Conservation (phyloP, 2,797 vertebrate genomes). For the Phrynocephalus forsythii region DNA sequence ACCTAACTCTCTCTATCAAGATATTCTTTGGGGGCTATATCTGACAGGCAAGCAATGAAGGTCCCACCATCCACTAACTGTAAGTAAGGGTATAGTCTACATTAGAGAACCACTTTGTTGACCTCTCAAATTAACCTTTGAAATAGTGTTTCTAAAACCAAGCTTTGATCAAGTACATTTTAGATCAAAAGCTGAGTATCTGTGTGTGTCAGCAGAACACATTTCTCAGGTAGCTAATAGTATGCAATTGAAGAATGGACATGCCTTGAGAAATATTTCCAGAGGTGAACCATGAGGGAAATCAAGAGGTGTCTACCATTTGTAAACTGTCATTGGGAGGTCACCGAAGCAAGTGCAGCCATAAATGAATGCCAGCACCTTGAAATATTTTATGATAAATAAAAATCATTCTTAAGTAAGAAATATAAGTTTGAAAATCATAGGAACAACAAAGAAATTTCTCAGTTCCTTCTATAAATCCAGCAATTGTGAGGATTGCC, state of each 20-base stretch:
- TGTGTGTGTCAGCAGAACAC: constrained; percentile 64
- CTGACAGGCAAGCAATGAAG: constrained; percentile 74
- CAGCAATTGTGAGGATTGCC: not conserved
- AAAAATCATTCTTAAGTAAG: constrained; percentile 21
- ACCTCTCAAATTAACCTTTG: constrained; percentile 57
- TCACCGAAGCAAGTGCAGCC: constrained; percentile 75
- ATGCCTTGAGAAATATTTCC: constrained; percentile 71
- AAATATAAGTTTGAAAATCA: constrained; percentile 23
- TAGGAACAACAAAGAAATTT: constrained; percentile 6
- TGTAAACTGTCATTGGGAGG: constrained; percentile 77
- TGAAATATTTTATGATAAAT: constrained; percentile 30
- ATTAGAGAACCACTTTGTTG: constrained; percentile 18
- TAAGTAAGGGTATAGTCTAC: constrained; percentile 68
- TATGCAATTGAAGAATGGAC: constrained; percentile 68
- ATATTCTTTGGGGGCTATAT: constrained; percentile 60
- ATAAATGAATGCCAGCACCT: constrained; percentile 75
- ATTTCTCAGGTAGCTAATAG: constrained; percentile 81
- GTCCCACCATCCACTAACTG: constrained; percentile 73
- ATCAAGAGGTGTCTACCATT: constrained; percentile 80
- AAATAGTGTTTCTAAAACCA: constrained; percentile 59
- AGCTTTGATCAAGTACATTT: constrained; percentile 54
- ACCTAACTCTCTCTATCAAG: not conserved
- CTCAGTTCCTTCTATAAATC: not conserved
- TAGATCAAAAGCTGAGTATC: constrained; percentile 58
- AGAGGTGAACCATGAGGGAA: constrained; percentile 74